Evolutionary conservation across 2,113 vertebrate species (phyloP), one percentile per base, ranked within the genome.

Genomic region (Hylia prasina): DNA sequence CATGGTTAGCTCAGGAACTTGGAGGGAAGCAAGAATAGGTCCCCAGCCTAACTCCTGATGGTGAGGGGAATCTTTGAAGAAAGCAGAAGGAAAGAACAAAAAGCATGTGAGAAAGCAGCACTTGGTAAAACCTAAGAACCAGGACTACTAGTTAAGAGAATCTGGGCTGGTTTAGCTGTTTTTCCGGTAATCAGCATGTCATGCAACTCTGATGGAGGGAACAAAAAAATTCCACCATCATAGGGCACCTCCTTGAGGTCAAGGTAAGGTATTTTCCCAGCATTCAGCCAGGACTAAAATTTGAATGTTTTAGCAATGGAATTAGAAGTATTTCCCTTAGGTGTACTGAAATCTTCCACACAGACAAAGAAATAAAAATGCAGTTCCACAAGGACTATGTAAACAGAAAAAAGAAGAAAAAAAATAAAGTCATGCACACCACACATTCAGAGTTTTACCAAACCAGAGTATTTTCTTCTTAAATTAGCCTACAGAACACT

Each of bases 1-100:
- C 65, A 98, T 98, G 30, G 99, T 99, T 84, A 99, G 98, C 96
- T 99, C 99, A 13, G 99, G 99, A 95, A 99, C 99, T 95, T 99
- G 99, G 65, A 99, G 98, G 4, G 99, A 99, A 16, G 98, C 99
- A 31, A 99, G 97, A 63, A 99, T 97, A 58, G 99, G 99, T 35
- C 99, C 99, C 99, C 99, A 99, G 84, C 99, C 98, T 77, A 98
- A 98, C 82, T 98, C 98, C 76, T 97, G 98, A 66, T 94, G 91
- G 77, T 93, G 71, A 94, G 93, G 94, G 89, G 91, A 92, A 93
- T 98, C 98, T 99, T 97, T 16, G 71, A 44, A 95, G 40, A 93
- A 65, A 93, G 58, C 11, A 85, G 18, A 60, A 56, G 45, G 7
- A 82, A 31, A 90, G 28, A 20, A 64, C 6, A 78, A 78, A 84